Evolutionary conservation across 2,888 invertebrate genomes (phyloP).

Genomic region (Chymomyza fuscimana): DNA sequence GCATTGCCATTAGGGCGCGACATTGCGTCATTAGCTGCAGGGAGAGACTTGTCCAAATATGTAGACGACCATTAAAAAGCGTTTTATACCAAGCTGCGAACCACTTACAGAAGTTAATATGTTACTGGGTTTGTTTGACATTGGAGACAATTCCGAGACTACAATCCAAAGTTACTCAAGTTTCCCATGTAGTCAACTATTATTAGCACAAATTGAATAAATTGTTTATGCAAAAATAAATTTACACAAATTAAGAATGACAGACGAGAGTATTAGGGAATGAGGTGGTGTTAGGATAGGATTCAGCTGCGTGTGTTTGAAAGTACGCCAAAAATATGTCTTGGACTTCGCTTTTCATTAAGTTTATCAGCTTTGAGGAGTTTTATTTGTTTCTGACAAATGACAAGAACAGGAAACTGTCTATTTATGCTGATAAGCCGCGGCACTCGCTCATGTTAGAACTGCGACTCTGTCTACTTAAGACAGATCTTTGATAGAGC

Average conservation of each 20-base stretch:
- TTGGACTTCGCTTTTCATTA: neutral
- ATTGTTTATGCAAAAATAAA: slow-evolving; percentile 59
- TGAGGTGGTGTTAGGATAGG: neutral
- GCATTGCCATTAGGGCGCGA: slow-evolving; percentile 58
- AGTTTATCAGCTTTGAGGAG: slow-evolving; percentile 4
- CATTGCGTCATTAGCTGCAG: slow-evolving; percentile 41
- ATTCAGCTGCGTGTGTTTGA: neutral
- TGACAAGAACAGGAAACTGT: slow-evolving; percentile 15
- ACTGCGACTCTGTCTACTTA: neutral
- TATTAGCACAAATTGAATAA: slow-evolving; percentile 65
- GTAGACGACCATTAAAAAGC: slow-evolving; percentile 24
- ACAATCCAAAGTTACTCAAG: slow-evolving; percentile 5
- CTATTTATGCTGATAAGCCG: slow-evolving; percentile 10
- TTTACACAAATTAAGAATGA: slow-evolving; percentile 54
- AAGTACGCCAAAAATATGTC: slow-evolving; percentile 7
- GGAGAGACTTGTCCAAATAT: slow-evolving; percentile 33
- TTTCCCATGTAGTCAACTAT: slow-evolving; percentile 26
- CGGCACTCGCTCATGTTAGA: neutral
- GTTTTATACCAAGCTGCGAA: neutral
- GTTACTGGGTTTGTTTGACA: neutral
- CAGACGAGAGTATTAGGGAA: slow-evolving; percentile 19
- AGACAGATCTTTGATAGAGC: slow-evolving; percentile 6
- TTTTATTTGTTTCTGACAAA: slow-evolving; percentile 23
- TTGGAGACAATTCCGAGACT: neutral
- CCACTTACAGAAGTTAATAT: neutral